These are phyloP conservation scores for Potamarius usumacintae DNA, from an alignment of 2,113 vertebrate genomes.

Conservation along the genomic window DNA sequence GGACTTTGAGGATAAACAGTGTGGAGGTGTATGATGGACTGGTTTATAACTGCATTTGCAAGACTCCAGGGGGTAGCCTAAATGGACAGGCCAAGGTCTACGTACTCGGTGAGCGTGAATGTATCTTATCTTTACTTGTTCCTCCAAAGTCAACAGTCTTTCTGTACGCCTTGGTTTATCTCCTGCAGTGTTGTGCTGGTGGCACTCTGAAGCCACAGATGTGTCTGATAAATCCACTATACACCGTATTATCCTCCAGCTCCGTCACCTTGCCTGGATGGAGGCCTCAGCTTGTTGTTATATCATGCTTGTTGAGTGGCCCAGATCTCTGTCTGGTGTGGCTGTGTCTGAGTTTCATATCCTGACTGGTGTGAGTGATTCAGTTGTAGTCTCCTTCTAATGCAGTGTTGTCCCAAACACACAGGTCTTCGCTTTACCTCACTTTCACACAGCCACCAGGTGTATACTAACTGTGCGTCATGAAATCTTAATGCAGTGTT, in stretches of 20 bases:
- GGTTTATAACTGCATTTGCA: conserved; percentile 84
- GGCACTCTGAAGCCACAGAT: background rate
- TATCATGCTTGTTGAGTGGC: background rate
- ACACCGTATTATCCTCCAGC: background rate
- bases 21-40: conserved; percentile 93
- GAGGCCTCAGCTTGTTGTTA: background rate
- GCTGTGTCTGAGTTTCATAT: background rate
- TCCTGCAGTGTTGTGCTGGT: background rate
- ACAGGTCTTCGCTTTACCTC: background rate
- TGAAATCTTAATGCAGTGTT: background rate
- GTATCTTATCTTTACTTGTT: conserved; percentile 25
- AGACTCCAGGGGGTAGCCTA: conserved; percentile 78
- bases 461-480: background rate
- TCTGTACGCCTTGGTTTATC: conserved; percentile 19
- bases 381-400: background rate
- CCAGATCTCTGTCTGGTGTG: conserved; percentile 6
- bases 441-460: background rate
- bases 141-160: background rate
- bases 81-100: conserved; percentile 80
- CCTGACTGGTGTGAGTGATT: background rate
- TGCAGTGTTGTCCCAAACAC: background rate
- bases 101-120: conserved; percentile 81
- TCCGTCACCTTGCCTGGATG: background rate
- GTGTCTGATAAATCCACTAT: conserved; percentile 3
- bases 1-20: conserved; percentile 88